A percentile compares a stretch with the other conserved stretches of the same genome.
Conservation (phyloP, 2,113 vertebrate species). For the Pithys albifrons region DNA sequence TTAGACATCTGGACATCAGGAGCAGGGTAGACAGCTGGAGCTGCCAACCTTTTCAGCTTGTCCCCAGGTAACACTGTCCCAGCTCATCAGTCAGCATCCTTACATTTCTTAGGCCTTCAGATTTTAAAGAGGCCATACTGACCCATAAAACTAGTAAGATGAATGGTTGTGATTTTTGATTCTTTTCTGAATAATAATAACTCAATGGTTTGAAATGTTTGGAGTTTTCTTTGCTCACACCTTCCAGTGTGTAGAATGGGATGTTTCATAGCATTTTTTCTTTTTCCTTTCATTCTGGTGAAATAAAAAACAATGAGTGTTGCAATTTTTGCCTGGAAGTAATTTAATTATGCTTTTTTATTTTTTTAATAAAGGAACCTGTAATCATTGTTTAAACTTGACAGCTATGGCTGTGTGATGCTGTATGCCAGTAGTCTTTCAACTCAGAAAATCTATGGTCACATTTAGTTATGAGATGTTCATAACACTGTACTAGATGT, state of each 20-base stretch:
- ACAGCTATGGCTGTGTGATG: background rate
- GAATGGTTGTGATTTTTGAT: background rate
- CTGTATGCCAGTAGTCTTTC: background rate
- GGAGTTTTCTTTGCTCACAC: background rate
- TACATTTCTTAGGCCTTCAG: background rate
- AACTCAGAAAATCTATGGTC: background rate
- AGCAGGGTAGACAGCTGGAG: conserved; percentile 32
- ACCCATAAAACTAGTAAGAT: background rate
- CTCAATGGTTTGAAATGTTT: background rate
- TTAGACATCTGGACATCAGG: conserved; percentile 19
- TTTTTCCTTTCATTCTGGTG: background rate
- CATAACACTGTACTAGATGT: background rate
- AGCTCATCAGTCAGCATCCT: conserved; percentile 32
- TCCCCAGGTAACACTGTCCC: conserved; percentile 24
- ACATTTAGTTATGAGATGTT: background rate
- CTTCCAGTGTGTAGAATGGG: background rate
- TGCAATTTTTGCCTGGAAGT: background rate
- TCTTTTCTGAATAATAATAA: background rate
- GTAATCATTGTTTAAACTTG: background rate
- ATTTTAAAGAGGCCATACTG: background rate
- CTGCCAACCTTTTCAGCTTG: conserved; percentile 46
- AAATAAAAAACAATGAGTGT: background rate
- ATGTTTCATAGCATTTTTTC: background rate
- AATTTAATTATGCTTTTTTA: background rate
- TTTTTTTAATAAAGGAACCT: background rate